Conservation (phyloP, 2,113 vertebrate species). For the Plecotus auritus region DNA sequence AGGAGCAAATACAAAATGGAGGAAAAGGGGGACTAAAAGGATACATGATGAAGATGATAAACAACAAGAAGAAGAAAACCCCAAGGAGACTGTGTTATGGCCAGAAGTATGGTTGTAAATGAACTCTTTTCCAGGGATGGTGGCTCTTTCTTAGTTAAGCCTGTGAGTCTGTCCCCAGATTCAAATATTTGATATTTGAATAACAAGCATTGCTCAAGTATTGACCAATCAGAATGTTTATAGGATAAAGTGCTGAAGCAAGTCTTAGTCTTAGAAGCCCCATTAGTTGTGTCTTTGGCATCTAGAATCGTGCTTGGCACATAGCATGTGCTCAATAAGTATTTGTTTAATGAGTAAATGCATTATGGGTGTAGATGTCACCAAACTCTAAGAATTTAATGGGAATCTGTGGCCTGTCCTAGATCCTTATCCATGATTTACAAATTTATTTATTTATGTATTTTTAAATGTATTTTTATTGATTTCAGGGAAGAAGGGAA, state of each 20-base stretch:
- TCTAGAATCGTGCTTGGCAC: neutral
- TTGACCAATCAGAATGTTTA: neutral
- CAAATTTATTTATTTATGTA: neutral
- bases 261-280: neutral
- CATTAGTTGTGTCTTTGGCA: neutral
- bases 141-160: neutral
- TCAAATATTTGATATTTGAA: neutral
- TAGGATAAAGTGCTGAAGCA: neutral
- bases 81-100: neutral
- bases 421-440: neutral
- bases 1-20: neutral
- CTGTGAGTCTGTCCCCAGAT: neutral
- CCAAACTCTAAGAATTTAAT: neutral
- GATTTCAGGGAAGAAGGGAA: too few species aligned
- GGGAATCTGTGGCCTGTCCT: neutral
- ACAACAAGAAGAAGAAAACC: neutral
- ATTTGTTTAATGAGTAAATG: neutral
- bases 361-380: neutral
- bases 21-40: neutral
- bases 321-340: neutral
- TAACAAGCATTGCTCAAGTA: neutral
- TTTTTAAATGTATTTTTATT: too few species aligned
- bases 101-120: neutral
- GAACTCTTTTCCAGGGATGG: neutral
- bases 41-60: neutral